Evolutionary conservation across 1,140 invertebrate species (phyloP).

Genomic region (Microplitis demolitor): DNA sequence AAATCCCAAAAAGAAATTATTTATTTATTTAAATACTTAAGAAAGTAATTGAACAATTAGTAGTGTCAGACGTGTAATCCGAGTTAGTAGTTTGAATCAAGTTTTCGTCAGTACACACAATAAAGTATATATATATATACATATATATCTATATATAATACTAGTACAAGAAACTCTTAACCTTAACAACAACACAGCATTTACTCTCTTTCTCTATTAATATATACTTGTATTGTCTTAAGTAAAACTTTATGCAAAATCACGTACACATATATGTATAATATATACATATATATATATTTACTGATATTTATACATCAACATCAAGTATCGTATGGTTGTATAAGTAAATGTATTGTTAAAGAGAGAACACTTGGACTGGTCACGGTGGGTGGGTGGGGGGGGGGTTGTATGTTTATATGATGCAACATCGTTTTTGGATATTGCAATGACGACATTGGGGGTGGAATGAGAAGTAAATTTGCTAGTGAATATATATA

Average conservation of each 20-base stretch:
- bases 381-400: conserved; percentile 21
- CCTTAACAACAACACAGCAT: neutral
- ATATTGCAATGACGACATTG: conserved; percentile 3
- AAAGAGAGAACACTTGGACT: conserved; percentile 18
- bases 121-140: no score
- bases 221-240: conserved; percentile 4
- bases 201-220: neutral
- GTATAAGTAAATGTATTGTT: conserved; percentile 5
- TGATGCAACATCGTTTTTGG: conserved; percentile 21
- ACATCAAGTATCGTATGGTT: neutral
- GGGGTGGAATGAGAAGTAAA: conserved; percentile 30
- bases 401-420: neutral
- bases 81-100: no score
- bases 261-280: neutral
- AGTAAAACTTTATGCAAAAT: neutral
- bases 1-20: no score
- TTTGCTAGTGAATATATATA: conserved; percentile 22
- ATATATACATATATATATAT: no score
- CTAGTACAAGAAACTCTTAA: no score
- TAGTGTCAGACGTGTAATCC: no score
- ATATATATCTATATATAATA: no score
- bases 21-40: no score
- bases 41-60: no score
- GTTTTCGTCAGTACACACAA: no score
- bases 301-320: neutral